Conservation (phyloP, 2,113 vertebrate species). For the Meriones unguiculatus region DNA sequence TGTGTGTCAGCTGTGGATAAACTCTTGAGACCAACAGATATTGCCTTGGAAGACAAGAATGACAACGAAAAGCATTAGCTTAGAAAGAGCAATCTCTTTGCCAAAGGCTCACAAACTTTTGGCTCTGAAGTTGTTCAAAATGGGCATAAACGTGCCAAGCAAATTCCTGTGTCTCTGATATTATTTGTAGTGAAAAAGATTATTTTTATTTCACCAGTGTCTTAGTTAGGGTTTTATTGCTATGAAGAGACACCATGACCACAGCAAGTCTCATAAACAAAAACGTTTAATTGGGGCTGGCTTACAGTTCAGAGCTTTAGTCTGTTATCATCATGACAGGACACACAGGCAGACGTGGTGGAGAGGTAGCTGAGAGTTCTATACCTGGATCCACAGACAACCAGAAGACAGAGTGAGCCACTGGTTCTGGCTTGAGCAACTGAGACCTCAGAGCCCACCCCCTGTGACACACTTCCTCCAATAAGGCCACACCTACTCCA, state of each 20-base stretch:
- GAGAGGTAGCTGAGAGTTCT: not conserved
- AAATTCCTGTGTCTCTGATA: slow-evolving; percentile 51
- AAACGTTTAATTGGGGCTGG: not conserved
- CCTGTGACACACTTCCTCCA: not conserved
- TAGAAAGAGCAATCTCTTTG: slow-evolving; percentile 48
- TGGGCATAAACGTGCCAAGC: slow-evolving; percentile 36
- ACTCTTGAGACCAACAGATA: slow-evolving; percentile 63
- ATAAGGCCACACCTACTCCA: not conserved
- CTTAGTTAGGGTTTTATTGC: not conserved
- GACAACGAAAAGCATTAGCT: slow-evolving; percentile 67
- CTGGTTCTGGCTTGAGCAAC: not conserved
- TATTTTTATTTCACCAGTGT: slow-evolving; percentile 50
- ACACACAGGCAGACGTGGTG: not conserved
- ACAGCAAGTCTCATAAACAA: not conserved
- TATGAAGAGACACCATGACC: not conserved
- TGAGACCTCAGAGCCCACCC: not conserved
- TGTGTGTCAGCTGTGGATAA: slow-evolving; percentile 62
- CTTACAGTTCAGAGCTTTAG: not conserved
- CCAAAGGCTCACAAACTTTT: slow-evolving; percentile 58
- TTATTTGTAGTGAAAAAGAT: slow-evolving; percentile 26
- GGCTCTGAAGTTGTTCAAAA: slow-evolving; percentile 56
- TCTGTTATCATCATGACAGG: not conserved
- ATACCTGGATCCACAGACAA: not conserved
- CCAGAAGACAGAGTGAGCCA: not conserved
- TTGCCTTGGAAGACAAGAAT: slow-evolving; percentile 60